These are phyloP conservation scores for Electrophaes corylata DNA, from an alignment of 2,888 invertebrate genomes.

Conservation along the genomic window DNA sequence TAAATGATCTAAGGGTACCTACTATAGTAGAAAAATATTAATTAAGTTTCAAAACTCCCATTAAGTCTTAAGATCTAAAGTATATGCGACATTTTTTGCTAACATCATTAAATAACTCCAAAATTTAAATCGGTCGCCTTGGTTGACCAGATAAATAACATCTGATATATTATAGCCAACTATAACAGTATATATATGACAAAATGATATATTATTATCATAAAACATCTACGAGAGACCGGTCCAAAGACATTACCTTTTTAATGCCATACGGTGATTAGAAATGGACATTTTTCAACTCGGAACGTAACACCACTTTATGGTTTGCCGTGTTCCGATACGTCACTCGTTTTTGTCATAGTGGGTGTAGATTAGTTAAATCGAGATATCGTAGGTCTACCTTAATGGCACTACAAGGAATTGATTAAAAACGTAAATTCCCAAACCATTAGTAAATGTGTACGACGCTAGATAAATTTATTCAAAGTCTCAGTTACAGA, in stretches of 20 bases:
- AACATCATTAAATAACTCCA: constrained; percentile 22
- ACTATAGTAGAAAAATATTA: no score
- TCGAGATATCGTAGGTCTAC: constrained; percentile 51
- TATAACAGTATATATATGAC: constrained; percentile 67
- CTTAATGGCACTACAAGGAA: constrained; percentile 61
- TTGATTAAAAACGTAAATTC: constrained; percentile 56
- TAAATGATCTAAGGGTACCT: no score
- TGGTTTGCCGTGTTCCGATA: constrained; percentile 48
- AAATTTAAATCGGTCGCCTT: constrained; percentile 59
- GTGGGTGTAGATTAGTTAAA: constrained; percentile 68
- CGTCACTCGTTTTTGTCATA: constrained; percentile 55
- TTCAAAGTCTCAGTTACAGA: constrained; percentile 18
- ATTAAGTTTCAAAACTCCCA: constrained; percentile 6
- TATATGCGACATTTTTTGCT: constrained; percentile 28
- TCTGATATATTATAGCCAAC: constrained; percentile 65
- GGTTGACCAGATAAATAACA: constrained; percentile 74
- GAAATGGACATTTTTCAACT: constrained; percentile 69
- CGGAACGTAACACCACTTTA: constrained; percentile 49
- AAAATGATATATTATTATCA: constrained; percentile 74
- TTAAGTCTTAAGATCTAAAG: constrained; percentile 20
- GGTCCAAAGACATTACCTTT: constrained; percentile 64
- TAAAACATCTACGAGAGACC: constrained; percentile 54
- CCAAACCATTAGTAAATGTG: constrained; percentile 31
- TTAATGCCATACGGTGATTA: constrained; percentile 72
- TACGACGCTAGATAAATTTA: constrained; percentile 29